Conservation (phyloP, 2,797 vertebrate genomes). For the Diplodus puntazzo region DNA sequence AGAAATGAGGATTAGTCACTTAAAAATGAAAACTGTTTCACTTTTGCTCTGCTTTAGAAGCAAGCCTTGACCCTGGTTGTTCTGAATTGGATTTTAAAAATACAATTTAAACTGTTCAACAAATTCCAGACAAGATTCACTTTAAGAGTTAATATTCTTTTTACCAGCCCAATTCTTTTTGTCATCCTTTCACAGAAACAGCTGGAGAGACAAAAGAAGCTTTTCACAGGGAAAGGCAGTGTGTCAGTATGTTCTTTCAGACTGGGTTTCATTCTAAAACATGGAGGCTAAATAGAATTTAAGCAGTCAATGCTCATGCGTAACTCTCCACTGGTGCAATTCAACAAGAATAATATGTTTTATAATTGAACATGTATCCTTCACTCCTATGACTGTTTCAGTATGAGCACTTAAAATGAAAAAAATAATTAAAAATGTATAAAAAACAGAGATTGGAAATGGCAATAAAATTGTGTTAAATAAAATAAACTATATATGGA, state of each 20-base stretch:
- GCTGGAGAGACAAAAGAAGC: constrained; percentile 12
- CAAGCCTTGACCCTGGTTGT: constrained; percentile 19
- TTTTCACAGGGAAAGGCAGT: constrained; percentile 11
- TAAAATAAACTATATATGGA: no score
- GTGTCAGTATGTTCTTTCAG: constrained; percentile 12
- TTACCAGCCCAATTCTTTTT: neutral
- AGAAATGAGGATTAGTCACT: constrained; percentile 35
- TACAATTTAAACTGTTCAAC: constrained; percentile 34
- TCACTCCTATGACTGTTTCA: neutral
- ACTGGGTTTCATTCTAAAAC: constrained; percentile 4
- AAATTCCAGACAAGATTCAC: constrained; percentile 28
- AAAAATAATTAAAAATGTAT: no score
- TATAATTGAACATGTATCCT: neutral
- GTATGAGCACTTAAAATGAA: no score
- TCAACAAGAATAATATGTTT: neutral
- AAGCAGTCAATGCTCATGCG: neutral
- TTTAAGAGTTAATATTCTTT: constrained; percentile 2
- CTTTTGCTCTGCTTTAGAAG: constrained; percentile 7
- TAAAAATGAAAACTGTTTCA: constrained; percentile 30
- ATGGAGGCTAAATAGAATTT: constrained; percentile 6
- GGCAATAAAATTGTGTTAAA: no score
- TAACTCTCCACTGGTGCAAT: neutral
- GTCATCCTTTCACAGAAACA: constrained; percentile 6
- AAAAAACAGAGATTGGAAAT: no score
- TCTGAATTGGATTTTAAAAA: constrained; percentile 34